These are phyloP conservation scores for Alcis repandata DNA, from an alignment of 2,888 invertebrate genomes.

Conservation along the genomic window DNA sequence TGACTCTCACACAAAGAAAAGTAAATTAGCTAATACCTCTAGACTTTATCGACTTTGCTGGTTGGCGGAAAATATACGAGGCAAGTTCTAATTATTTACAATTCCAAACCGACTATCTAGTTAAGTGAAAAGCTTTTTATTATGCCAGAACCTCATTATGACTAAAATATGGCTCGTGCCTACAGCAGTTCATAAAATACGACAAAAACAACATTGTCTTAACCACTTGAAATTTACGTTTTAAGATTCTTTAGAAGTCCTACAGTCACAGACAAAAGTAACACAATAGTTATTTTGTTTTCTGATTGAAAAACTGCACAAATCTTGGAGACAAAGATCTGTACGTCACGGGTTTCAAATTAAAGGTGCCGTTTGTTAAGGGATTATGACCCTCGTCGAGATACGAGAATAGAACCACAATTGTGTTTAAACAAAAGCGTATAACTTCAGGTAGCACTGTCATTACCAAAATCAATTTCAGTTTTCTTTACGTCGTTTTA, in stretches of 20 bases:
- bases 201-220: constrained; percentile 49
- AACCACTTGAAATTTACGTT: constrained; percentile 57
- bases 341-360: constrained; percentile 79
- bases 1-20: constrained; percentile 1
- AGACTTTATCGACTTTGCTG: constrained; percentile 2
- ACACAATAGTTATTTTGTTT: constrained; percentile 61
- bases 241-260: constrained; percentile 51
- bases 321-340: constrained; percentile 64
- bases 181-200: constrained; percentile 41
- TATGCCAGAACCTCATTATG: constrained; percentile 27
- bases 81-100: constrained; percentile 18
- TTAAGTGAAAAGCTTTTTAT: constrained; percentile 19
- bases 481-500: constrained; percentile 32
- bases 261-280: constrained; percentile 51
- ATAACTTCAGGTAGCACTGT: constrained; percentile 78
- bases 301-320: constrained; percentile 58
- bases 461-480: constrained; percentile 56
- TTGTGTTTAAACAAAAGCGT: constrained; percentile 74
- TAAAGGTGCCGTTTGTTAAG: constrained; percentile 75
- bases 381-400: constrained; percentile 73
- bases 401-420: constrained; percentile 68
- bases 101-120: constrained; percentile 13
- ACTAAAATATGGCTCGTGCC: constrained; percentile 55
- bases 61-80: constrained; percentile 6
- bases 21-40: constrained; percentile 13